phyloP scores from a whole-genome alignment of 2,113 vertebrate species.

The Pan troglodytes region NHGRI_mPanTro3-v2.1_pri NC_072398.2:226219001-226219500 shows the following conservation, averaged over 20 bases:
- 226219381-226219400: accelerated
- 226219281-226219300: not conserved
- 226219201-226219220: too few species aligned
- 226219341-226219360: not conserved
- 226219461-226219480: not conserved
- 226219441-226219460: not conserved
- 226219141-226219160: too few species aligned
- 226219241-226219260: not conserved
- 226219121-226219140: too few species aligned
- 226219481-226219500: not conserved
- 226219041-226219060: too few species aligned
- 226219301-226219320: accelerated
- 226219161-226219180: accelerated
- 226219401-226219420: not conserved
- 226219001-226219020: too few species aligned
- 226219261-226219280: too few species aligned
- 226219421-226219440: not conserved
- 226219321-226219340: accelerated
- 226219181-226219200: too few species aligned
- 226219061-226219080: too few species aligned
- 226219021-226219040: too few species aligned
- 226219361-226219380: not conserved
- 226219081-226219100: too few species aligned
- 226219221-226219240: not conserved
- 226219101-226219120: too few species aligned